A percentile compares a stretch with the other conserved stretches of the same genome.
These are phyloP conservation scores for Formica exsecta DNA, from an alignment of 1,140 invertebrate genomes.

Conservation along the genomic window DNA sequence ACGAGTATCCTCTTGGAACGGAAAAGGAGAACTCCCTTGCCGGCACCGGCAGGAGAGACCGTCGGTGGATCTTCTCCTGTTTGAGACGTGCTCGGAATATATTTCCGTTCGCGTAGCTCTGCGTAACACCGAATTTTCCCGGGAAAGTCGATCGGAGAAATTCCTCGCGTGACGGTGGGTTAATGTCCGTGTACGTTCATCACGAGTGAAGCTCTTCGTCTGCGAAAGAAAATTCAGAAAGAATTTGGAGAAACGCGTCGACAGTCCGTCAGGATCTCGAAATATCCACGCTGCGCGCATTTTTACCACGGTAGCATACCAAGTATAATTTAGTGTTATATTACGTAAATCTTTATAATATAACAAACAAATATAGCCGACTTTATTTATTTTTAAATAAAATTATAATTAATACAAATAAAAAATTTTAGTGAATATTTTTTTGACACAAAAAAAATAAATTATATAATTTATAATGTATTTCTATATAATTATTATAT, in stretches of 20 bases:
- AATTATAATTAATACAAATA: neutral
- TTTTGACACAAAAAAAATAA: neutral
- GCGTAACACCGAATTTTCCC: conserved; percentile 31
- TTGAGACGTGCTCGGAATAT: conserved; percentile 65
- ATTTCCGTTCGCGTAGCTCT: conserved; percentile 17
- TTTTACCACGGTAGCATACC: neutral
- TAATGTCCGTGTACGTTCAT: conserved; percentile 43
- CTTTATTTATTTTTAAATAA: conserved; percentile 2
- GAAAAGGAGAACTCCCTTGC: conserved; percentile 45
- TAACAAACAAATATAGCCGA: too few relatives aligned
- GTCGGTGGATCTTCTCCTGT: conserved; percentile 46
- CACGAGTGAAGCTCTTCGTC: neutral
- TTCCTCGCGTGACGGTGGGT: conserved; percentile 44
- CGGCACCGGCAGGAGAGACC: conserved; percentile 24
- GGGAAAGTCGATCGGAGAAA: conserved; percentile 38
- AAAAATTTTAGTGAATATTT: neutral
- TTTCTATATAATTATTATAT: neutral
- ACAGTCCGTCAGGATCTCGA: neutral
- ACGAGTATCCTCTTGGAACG: conserved; percentile 2
- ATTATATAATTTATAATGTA: neutral
- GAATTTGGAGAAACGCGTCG: conserved; percentile 15
- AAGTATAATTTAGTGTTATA: neutral
- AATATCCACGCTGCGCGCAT: neutral
- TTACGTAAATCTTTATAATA: neutral
- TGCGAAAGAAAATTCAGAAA: neutral